Evolutionary conservation across 1,140 invertebrate species (phyloP), one percentile per base, ranked within the genome.

Genomic region (Lepidostoma basale): DNA sequence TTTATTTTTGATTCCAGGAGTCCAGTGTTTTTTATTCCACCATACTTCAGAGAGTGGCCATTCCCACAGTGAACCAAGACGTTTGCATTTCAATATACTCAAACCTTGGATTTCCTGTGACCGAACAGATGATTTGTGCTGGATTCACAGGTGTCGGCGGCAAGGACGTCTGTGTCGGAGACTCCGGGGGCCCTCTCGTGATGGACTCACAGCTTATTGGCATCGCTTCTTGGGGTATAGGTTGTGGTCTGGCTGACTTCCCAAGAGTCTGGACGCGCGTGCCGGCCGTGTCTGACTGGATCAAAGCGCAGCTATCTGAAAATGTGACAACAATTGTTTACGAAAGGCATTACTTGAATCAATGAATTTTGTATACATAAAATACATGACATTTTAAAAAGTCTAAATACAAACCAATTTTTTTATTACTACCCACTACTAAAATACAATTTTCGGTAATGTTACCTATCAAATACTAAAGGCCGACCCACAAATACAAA

Each of bases 101-200:
- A 6, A 23, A 18, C 3, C 10, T 73, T 0, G 72, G 69, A 0
- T n/a, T n/a, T n/a, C 8, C 62, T 1, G 82, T 93, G 23, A 85
- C 85, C 1, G 76, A 86, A 5, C 86, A 85, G 6, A 83, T 83
- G 81, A 36, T 83, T 3, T 83, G 81, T 62, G 81, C 81, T 26
- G 67, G 67, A n/a, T n/a, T 26, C 28, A 33, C 62, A 25, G 59
- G 22, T 2, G 12, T 33, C 12, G 23, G 77, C 68, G 69, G 76
- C 2, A 70, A 79, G 25, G 88, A 89, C 74, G 83, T 88, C 10
- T 89, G 88, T 75, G 82, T 87, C 63, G 88, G 88, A 0, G 88
- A 90, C 73, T 89, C 88, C 3, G 88, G 89, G 25, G 88, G 89
- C n/a, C n/a, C n/a, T n/a, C n/a, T n/a, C n/a, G n/a, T n/a, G n/a